Percentiles rank a stretch among this genome's conserved stretches.
phyloP scores from a whole-genome alignment of 2,888 invertebrate genomes.

The Heteromyza rotundicornis region DNA sequence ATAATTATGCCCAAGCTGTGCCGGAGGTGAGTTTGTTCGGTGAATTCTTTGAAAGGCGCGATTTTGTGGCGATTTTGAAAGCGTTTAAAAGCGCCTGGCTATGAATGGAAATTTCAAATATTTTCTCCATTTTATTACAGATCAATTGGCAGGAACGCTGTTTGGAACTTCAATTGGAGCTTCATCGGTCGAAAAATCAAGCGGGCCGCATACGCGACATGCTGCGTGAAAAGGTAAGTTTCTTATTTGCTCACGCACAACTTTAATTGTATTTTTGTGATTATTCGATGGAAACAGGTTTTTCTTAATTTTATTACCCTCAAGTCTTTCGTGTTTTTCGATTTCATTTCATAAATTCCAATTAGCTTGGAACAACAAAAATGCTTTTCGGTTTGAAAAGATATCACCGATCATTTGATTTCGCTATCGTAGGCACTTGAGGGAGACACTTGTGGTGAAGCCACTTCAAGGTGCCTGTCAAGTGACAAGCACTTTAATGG shows the following conservation, averaged over 20 bases:
- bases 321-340: too few species aligned
- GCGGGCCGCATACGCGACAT: constrained; percentile 86
- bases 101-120: too few species aligned
- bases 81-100: too few species aligned
- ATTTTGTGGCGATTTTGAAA: background rate
- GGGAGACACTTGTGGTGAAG: too few species aligned
- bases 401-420: too few species aligned
- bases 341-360: too few species aligned
- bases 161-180: constrained; percentile 81
- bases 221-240: constrained; percentile 86
- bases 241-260: too few species aligned
- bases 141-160: constrained; percentile 92
- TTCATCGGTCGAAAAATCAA: constrained; percentile 85
- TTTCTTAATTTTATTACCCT: background rate
- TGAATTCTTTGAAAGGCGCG: background rate
- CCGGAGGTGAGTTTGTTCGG: constrained; percentile 53
- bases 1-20: constrained; percentile 62
- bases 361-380: too few species aligned
- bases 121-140: constrained; percentile 35
- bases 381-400: too few species aligned
- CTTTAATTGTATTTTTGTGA: background rate
- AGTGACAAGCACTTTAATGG: too few species aligned
- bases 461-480: too few species aligned
- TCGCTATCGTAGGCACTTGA: too few species aligned
- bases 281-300: background rate